Conservation (phyloP, 2,888 invertebrate genomes). For the Reticulitermes lucifugus region DNA sequence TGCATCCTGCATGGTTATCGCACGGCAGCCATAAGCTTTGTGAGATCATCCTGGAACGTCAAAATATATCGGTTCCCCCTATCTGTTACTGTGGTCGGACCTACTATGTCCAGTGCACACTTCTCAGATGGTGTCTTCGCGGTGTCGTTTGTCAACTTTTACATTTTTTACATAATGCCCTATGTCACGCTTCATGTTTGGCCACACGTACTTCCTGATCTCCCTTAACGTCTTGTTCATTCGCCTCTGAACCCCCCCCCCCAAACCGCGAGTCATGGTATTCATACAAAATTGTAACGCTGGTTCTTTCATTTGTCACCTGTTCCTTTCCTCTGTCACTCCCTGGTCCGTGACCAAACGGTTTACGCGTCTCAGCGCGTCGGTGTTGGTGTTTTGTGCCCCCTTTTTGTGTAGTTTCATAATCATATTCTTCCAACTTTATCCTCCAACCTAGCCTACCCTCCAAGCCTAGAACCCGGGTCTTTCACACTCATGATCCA, state of each 20-base stretch:
- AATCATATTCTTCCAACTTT: constrained; percentile 19
- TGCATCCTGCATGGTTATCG: constrained; percentile 58
- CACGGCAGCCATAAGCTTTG: not conserved
- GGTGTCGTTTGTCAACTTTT: not conserved
- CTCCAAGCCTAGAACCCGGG: not conserved
- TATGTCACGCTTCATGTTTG: not conserved
- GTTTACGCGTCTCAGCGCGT: not conserved
- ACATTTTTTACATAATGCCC: constrained; percentile 13
- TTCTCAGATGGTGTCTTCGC: not conserved
- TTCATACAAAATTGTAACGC: not conserved
- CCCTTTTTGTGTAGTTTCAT: constrained; percentile 39
- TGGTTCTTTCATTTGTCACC: not conserved
- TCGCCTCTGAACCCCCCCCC: constrained; percentile 18
- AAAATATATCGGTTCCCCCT: not conserved
- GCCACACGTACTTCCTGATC: not conserved
- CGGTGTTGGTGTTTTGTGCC: not conserved
- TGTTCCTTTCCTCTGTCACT: too few relatives aligned
- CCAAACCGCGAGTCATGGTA: not conserved
- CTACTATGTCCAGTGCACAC: constrained; percentile 2
- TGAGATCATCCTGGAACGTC: not conserved
- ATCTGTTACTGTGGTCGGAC: not conserved
- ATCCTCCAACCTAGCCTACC: not conserved
- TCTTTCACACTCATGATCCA: constrained; percentile 38
- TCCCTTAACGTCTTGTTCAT: not conserved
- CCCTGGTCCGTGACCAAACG: too few relatives aligned